These are phyloP conservation scores for Drosophila anomelani DNA, from an alignment of 2,888 invertebrate genomes.

Conservation along the genomic window DNA sequence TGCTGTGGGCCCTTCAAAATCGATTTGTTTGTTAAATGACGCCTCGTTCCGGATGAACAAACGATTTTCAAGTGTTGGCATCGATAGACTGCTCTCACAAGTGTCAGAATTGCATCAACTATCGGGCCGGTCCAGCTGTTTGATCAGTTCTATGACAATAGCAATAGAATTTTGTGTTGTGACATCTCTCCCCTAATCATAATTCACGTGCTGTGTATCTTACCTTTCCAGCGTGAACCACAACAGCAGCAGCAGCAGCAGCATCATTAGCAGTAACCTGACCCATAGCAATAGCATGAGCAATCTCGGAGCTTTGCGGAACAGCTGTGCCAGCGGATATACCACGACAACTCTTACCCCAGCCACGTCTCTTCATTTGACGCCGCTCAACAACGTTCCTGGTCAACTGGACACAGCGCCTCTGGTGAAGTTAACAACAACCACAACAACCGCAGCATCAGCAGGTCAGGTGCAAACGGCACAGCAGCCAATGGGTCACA, in stretches of 20 bases:
- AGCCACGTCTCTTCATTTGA: constrained; percentile 49
- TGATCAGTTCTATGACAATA: constrained; percentile 1
- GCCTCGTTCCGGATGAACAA: not conserved
- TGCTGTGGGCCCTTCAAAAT: constrained; percentile 1
- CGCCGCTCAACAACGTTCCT: constrained; percentile 47
- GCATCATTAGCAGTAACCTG: constrained; percentile 50
- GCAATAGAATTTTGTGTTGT: constrained; percentile 7
- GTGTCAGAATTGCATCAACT: constrained; percentile 17
- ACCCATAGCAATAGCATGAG: constrained; percentile 58
- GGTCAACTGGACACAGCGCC: constrained; percentile 45
- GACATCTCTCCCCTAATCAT: not conserved
- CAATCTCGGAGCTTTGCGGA: constrained; percentile 53
- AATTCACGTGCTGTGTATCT: not conserved
- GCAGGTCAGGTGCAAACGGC: not conserved
- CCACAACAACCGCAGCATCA: not conserved
- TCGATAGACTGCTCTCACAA: constrained; percentile 18
- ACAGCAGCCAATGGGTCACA: constrained; percentile 36
- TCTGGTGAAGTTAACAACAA: constrained; percentile 18
- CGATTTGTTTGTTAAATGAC: constrained; percentile 13
- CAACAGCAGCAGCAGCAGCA: constrained; percentile 48
- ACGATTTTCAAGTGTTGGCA: not conserved
- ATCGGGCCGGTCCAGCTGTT: constrained; percentile 11
- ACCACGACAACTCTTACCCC: constrained; percentile 41
- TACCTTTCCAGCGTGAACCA: constrained; percentile 31
- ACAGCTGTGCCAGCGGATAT: constrained; percentile 30